Evolutionary conservation across 2,888 invertebrate species (phyloP).

Genomic region (Drosophila suboccidentalis): DNA sequence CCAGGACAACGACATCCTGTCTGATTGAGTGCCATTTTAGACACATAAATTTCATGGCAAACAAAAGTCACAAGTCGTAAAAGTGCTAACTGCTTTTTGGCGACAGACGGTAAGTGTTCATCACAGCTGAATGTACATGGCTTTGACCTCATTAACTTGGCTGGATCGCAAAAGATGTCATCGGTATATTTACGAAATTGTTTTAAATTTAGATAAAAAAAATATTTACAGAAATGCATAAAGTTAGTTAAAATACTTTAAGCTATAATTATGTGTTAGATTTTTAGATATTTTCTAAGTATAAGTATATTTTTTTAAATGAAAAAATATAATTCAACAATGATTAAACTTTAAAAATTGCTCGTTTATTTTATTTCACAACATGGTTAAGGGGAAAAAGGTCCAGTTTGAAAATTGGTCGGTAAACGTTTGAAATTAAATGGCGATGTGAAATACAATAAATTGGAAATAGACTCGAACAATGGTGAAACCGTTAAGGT

Average conservation of each 20-base stretch:
- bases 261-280: neutral
- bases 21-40: constrained; percentile 65
- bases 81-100: constrained; percentile 37
- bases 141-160: constrained; percentile 39
- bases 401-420: neutral
- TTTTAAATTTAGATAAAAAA: neutral
- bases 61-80: constrained; percentile 42
- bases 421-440: constrained; percentile 25
- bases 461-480: constrained; percentile 8
- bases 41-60: constrained; percentile 61
- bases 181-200: neutral
- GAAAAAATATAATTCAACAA: neutral
- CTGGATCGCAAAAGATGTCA: constrained; percentile 4
- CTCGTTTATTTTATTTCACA: neutral
- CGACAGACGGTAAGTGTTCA: constrained; percentile 24
- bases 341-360: neutral
- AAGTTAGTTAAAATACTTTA: neutral
- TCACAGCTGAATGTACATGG: constrained; percentile 15
- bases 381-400: neutral
- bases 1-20: constrained; percentile 44
- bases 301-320: neutral
- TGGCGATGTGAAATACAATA: constrained; percentile 8
- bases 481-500: constrained; percentile 45
- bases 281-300: neutral
- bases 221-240: neutral